phyloP scores from a whole-genome alignment of 2,888 invertebrate species.

The Hyposoter dolosus region DNA sequence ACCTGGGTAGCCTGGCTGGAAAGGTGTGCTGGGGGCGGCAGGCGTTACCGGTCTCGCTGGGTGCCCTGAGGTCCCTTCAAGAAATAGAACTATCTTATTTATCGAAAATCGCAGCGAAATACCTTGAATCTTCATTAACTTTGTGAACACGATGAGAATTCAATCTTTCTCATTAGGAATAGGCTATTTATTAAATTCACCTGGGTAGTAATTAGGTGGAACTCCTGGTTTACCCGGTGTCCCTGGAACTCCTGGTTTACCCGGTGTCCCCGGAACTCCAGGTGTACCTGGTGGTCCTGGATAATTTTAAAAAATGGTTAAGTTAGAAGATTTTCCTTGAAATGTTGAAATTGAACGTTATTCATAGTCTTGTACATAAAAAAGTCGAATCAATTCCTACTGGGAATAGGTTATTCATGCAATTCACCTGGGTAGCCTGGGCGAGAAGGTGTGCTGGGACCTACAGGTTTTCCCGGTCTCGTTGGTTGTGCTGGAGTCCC shows the following conservation, averaged over 20 bases:
- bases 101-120: too few relatives aligned
- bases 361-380: too few relatives aligned
- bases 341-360: too few relatives aligned
- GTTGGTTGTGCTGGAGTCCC: constrained; percentile 81
- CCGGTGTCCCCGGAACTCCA: constrained; percentile 73
- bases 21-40: constrained; percentile 46
- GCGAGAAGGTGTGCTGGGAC: background rate
- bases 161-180: too few relatives aligned
- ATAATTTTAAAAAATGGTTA: background rate
- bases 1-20: constrained; percentile 67
- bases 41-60: constrained; percentile 64
- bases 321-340: too few relatives aligned
- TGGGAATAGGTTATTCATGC: too few relatives aligned
- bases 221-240: constrained; percentile 65
- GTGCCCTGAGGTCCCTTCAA: constrained; percentile 69
- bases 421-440: constrained; percentile 70
- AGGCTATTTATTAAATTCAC: constrained; percentile 50
- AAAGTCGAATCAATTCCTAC: too few relatives aligned
- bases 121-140: background rate
- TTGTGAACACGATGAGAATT: too few relatives aligned
- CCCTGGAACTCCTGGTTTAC: constrained; percentile 51
- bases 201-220: constrained; percentile 79
- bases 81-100: too few relatives aligned
- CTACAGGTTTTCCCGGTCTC: constrained; percentile 65
- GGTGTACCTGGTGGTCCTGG: constrained; percentile 80